Evolutionary conservation across 1,140 invertebrate genomes (phyloP).

Genomic region (Drosophila malerkotliana): DNA sequence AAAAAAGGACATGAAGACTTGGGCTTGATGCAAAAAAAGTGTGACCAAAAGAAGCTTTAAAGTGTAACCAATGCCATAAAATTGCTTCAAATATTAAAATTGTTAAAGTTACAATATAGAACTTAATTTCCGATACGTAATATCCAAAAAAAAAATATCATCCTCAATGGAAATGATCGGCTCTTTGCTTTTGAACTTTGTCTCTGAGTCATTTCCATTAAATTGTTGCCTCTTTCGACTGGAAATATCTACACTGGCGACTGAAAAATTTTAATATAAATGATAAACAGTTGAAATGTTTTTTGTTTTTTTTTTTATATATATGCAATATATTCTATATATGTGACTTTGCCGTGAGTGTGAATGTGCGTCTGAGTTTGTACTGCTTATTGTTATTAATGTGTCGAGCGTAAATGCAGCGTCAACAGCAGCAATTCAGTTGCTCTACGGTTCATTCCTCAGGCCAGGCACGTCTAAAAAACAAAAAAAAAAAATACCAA

Average conservation of each 20-base stretch:
- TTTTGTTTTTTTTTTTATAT: constrained; percentile 3
- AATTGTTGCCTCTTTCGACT: constrained; percentile 3
- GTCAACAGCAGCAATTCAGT: constrained; percentile 34
- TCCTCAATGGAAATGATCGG: constrained; percentile 3
- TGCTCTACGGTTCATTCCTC: constrained; percentile 45
- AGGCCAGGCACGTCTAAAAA: constrained; percentile 53
- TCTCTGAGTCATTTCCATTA: constrained; percentile 32
- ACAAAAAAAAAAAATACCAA: constrained; percentile 5
- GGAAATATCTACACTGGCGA: constrained; percentile 18
- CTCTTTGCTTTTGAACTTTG: constrained; percentile 34
- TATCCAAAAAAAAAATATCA: background rate
- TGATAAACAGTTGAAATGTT: constrained; percentile 58
- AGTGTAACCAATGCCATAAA: no score
- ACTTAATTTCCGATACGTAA: background rate
- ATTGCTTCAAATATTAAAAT: no score
- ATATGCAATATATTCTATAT: background rate
- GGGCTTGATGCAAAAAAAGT: background rate
- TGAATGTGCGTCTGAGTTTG: constrained; percentile 13
- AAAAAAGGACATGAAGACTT: background rate
- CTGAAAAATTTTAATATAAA: constrained; percentile 54
- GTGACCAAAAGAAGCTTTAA: background rate
- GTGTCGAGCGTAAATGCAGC: constrained; percentile 45
- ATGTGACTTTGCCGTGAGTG: constrained; percentile 7
- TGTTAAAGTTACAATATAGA: background rate
- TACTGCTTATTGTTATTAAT: constrained; percentile 48